phyloP scores from a whole-genome alignment of 1,140 invertebrate species.

The Sinella curviseta region DNA sequence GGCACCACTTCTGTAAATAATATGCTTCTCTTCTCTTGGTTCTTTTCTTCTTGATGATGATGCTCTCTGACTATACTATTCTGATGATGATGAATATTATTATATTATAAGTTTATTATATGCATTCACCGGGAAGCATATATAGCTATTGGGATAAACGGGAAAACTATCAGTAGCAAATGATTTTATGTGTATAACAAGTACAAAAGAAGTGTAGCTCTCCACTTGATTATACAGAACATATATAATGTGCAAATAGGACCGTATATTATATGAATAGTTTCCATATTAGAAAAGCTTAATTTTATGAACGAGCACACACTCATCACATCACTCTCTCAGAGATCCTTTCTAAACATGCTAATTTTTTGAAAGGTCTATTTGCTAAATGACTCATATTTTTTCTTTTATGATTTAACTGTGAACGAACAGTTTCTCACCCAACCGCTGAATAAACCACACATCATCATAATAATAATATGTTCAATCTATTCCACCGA shows the following conservation, averaged over 20 bases:
- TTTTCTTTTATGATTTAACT: slow-evolving; percentile 1
- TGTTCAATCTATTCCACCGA: neutral
- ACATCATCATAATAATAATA: neutral
- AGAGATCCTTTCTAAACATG: slow-evolving; percentile 23
- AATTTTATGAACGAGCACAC: too few relatives aligned
- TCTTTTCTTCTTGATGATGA: neutral
- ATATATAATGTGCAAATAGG: too few relatives aligned
- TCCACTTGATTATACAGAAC: too few relatives aligned
- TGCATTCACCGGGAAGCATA: too few relatives aligned
- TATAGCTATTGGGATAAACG: too few relatives aligned
- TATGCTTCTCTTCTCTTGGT: slow-evolving; percentile 4
- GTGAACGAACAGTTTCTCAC: slow-evolving; percentile 18
- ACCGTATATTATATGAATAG: too few relatives aligned
- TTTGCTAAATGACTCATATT: slow-evolving; percentile 23
- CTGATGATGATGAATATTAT: neutral
- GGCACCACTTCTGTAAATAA: slow-evolving; percentile 22
- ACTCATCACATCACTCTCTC: neutral
- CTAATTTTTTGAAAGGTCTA: slow-evolving; percentile 25
- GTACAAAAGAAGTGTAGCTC: too few relatives aligned
- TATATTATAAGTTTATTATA: too few relatives aligned
- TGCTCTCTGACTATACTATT: neutral
- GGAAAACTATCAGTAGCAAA: too few relatives aligned
- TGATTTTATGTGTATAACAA: too few relatives aligned
- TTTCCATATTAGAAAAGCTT: too few relatives aligned
- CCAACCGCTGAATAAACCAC: slow-evolving; percentile 15